Evolutionary conservation across 2,113 vertebrate genomes (phyloP), one percentile per base, ranked within the genome.

Genomic region (Ageneiosus marmoratus): DNA sequence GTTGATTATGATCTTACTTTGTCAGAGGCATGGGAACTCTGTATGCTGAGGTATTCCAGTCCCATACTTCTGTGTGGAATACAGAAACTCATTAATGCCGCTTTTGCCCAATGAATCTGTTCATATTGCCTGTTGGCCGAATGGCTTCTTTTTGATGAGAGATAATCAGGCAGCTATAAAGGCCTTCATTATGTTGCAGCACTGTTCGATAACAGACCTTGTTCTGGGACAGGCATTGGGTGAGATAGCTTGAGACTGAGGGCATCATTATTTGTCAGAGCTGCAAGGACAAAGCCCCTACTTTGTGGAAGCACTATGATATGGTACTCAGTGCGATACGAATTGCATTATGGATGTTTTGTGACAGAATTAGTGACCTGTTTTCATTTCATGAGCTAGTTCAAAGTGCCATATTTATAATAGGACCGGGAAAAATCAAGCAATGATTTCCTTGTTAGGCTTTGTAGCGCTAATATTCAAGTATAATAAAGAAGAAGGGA

Each of bases 81-180:
- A 91, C 90, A 92, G 90, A 89, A 91, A 90, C 86, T 88, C 93
- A 93, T 95, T 95, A 93, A 90, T 87, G 88, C 86, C 86, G 87
- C 90, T 92, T 87, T 91, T 87, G 70, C 27, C 74, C 67, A 51
- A 37, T 12, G 34, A 32, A 46, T 53, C 80, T 53, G 22, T 58
- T 56, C 41, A n/a, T 70, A 67, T 83, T 56, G 37, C 76, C 24
- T 55, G 48, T 24, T 80, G 65, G 58, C 29, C 51, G 63, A 84
- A 62, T 79, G 67, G 87, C 83, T 82, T 91, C 88, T 89, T 90
- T 92, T 88, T 89, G 80, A 86, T 85, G 60, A 88, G 81, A 84
- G 92, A 91, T 94, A 93, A 94, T 93, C 93, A 92, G 94, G 92
- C 82, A 92, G 92, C 90, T 93, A 91, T 93, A 93, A 91, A 93